Conservation (phyloP, 2,113 vertebrate species). For the Arizona elegans region DNA sequence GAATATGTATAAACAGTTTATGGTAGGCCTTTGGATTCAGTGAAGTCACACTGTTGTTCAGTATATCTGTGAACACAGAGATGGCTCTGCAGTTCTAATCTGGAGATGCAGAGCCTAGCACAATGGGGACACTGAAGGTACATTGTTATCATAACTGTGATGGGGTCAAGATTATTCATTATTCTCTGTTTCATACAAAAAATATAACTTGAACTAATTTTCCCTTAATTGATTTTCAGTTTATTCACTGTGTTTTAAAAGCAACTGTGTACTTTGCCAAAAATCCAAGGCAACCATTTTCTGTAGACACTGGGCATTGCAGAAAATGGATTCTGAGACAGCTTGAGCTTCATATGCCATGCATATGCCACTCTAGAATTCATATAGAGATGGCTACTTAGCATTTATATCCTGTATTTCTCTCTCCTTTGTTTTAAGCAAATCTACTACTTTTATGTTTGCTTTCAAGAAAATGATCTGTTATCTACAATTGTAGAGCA, state of each 20-base stretch:
- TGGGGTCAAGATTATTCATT: not conserved
- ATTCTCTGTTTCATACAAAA: not conserved
- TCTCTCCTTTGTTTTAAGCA: not conserved
- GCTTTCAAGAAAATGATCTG: not conserved
- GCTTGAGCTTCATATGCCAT: not conserved
- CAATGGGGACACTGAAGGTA: not conserved
- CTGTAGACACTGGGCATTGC: not conserved
- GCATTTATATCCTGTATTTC: not conserved
- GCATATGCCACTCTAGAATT: not conserved
- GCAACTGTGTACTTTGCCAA: not conserved
- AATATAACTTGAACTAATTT: not conserved
- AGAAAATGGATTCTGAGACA: not conserved
- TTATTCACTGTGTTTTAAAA: not conserved
- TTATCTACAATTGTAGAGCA: not conserved
- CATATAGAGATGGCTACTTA: not conserved
- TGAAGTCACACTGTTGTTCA: not conserved
- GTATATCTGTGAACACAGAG: not conserved
- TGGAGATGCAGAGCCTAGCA: not conserved
- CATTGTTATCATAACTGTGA: not conserved
- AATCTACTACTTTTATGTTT: not conserved
- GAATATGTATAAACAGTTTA: not conserved
- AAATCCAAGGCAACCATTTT: not conserved
- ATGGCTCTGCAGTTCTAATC: not conserved
- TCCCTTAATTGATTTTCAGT: not conserved
- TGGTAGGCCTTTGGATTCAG: not conserved